Evolutionary conservation across 2,113 vertebrate genomes (phyloP).

Genomic region (Puffinus mauretanicus): DNA sequence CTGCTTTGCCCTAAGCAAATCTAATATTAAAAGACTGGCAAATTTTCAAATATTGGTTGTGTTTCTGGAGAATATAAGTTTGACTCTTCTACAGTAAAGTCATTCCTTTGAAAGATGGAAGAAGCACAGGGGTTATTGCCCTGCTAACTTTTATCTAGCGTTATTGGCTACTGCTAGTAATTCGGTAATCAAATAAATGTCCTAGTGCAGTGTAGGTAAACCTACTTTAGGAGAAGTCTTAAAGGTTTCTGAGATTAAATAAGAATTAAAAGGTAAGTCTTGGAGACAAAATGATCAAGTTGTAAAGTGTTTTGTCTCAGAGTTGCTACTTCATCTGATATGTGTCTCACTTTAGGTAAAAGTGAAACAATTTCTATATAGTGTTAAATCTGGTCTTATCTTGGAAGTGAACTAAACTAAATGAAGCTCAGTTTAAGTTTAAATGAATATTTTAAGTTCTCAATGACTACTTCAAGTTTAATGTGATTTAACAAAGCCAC

Average conservation of each 20-base stretch:
- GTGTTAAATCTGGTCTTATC: not conserved
- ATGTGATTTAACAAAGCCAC: not conserved
- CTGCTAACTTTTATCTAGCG: not conserved
- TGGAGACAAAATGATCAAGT: not conserved
- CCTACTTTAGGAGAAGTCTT: not conserved
- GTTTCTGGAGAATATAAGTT: not conserved
- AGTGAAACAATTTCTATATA: not conserved
- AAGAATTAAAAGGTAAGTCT: not conserved
- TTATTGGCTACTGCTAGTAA: not conserved
- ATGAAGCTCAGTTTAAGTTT: not conserved
- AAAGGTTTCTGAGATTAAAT: not conserved
- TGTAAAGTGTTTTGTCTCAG: not conserved
- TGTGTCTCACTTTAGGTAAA: not conserved
- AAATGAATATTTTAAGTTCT: not conserved
- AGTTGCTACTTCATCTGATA: not conserved
- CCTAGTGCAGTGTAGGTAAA: not conserved
- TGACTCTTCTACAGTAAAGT: not conserved
- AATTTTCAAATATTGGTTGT: slow-evolving; percentile 8
- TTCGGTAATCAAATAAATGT: not conserved
- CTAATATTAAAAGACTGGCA: not conserved
- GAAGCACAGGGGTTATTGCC: not conserved
- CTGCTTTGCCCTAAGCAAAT: not conserved
- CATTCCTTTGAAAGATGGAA: not conserved
- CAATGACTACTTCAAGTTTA: not conserved
- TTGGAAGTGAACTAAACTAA: not conserved